Evolutionary conservation across 2,888 invertebrate species (phyloP).

Genomic region (Heliothis peltigera): DNA sequence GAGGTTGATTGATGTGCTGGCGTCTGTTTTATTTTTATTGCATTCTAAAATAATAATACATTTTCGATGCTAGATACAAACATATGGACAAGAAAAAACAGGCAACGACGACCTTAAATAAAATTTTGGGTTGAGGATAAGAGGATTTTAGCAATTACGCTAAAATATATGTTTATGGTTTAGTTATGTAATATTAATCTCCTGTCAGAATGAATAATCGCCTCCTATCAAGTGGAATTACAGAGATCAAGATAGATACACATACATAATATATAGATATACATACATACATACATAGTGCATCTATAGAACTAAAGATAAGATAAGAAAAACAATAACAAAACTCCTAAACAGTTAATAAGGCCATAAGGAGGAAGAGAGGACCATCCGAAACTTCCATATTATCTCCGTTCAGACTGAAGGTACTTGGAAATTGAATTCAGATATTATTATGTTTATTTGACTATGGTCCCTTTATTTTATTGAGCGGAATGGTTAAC

Average conservation of each 20-base stretch:
- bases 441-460: slow-evolving; percentile 74
- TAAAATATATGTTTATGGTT: no score
- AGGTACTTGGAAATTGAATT: slow-evolving; percentile 71
- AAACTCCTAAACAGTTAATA: slow-evolving; percentile 45
- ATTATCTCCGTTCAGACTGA: slow-evolving; percentile 61
- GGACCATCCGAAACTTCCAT: slow-evolving; percentile 59
- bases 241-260: neutral
- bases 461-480: slow-evolving; percentile 68
- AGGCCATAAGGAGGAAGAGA: slow-evolving; percentile 41
- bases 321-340: slow-evolving; percentile 29
- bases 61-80: no score
- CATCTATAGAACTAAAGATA: neutral
- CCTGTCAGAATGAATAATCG: no score
- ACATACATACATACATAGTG: neutral
- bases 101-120: no score
- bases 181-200: no score
- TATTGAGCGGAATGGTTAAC: slow-evolving; percentile 65
- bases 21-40: no score
- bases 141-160: no score
- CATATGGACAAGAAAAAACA: no score
- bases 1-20: no score
- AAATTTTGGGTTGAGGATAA: no score
- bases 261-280: neutral
- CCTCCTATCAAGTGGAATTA: no score
- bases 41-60: no score